Evolutionary conservation across 1,140 invertebrate genomes (phyloP).

Genomic region (Lucilia cuprina): DNA sequence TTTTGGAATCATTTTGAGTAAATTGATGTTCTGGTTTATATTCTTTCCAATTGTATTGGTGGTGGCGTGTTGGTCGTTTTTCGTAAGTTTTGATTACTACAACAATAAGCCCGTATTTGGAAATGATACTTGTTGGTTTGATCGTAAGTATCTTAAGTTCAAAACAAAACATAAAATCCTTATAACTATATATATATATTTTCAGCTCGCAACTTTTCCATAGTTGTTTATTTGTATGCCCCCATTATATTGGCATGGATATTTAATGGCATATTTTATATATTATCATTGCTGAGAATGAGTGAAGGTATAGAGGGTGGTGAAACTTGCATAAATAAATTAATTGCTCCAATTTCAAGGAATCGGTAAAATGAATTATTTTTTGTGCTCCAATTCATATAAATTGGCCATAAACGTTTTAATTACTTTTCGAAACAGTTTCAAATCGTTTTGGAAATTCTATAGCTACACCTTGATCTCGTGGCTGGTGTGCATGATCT

Average conservation of each 20-base stretch:
- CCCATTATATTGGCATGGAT: conserved; percentile 52
- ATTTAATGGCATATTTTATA: conserved; percentile 52
- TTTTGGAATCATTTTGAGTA: conserved; percentile 53
- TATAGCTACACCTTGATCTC: conserved; percentile 49
- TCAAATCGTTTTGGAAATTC: conserved; percentile 59
- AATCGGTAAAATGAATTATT: conserved; percentile 44
- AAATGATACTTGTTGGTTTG: conserved; percentile 57
- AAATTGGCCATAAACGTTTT: neutral
- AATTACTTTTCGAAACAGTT: conserved; percentile 9
- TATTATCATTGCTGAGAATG: conserved; percentile 50
- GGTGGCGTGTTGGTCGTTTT: conserved; percentile 52
- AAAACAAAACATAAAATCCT: no score
- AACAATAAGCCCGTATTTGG: conserved; percentile 48
- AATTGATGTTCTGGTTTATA: conserved; percentile 58
- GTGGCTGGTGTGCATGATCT: conserved; percentile 51
- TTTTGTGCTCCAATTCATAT: no score
- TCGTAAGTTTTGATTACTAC: conserved; percentile 48
- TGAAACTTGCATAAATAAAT: conserved; percentile 45
- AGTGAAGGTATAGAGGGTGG: conserved; percentile 43
- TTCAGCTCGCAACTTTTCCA: conserved; percentile 53
- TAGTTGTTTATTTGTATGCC: conserved; percentile 54
- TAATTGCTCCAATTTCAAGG: conserved; percentile 47
- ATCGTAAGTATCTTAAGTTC: conserved; percentile 48
- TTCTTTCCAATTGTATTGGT: conserved; percentile 51
- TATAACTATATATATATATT: neutral